phyloP scores from a whole-genome alignment of 1,140 invertebrate species.

The Orius insidiosus region DNA sequence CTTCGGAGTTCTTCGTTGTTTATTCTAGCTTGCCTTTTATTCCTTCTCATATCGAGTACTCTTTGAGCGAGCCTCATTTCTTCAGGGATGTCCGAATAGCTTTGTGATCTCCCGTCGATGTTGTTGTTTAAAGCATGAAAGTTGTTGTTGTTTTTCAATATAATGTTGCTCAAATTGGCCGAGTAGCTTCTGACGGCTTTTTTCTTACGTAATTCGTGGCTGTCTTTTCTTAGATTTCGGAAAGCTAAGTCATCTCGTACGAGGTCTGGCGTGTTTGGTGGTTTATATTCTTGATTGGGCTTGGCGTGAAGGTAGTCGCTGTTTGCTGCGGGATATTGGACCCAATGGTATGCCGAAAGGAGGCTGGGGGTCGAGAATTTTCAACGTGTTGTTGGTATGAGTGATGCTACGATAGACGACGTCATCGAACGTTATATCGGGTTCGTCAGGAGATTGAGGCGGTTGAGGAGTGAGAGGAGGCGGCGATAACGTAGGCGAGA shows the following conservation, averaged over 20 bases:
- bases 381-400: slow-evolving; percentile 51
- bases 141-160: slow-evolving; percentile 17
- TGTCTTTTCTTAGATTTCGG: slow-evolving; percentile 63
- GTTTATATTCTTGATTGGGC: slow-evolving; percentile 41
- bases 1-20: slow-evolving; percentile 10
- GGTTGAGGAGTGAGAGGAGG: slow-evolving; percentile 19
- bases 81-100: slow-evolving; percentile 23
- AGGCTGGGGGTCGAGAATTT: slow-evolving; percentile 60
- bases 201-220: slow-evolving; percentile 37
- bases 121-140: slow-evolving; percentile 17
- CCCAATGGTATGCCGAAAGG: slow-evolving; percentile 77
- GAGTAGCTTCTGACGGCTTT: slow-evolving; percentile 59
- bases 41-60: slow-evolving; percentile 13
- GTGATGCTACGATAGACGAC: slow-evolving; percentile 62
- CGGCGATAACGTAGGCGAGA: slow-evolving; percentile 41
- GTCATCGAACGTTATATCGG: slow-evolving; percentile 67
- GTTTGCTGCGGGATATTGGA: slow-evolving; percentile 51
- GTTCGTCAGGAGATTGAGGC: slow-evolving; percentile 31
- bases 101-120: slow-evolving; percentile 25
- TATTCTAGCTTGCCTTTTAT: slow-evolving; percentile 3
- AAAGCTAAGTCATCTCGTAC: slow-evolving; percentile 76
- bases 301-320: slow-evolving; percentile 67
- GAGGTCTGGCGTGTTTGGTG: slow-evolving; percentile 54
- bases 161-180: slow-evolving; percentile 54
- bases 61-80: slow-evolving; percentile 18